Evolutionary conservation across 2,888 invertebrate species (phyloP), one percentile per base, ranked within the genome.

Genomic region (Parelbella ahira): DNA sequence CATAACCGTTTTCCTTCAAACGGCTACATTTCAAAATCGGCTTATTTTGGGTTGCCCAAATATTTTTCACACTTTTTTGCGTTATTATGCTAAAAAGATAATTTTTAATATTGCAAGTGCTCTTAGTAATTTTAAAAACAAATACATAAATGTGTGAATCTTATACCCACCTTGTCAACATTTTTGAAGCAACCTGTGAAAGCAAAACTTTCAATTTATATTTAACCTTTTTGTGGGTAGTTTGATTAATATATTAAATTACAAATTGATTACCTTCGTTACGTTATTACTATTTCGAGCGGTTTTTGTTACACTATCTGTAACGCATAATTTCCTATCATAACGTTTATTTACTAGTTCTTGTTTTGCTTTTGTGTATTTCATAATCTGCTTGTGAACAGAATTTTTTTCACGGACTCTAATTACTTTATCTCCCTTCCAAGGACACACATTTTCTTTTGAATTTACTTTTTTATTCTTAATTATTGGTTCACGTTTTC

Each of bases 141-240:
- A n/a, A n/a, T n/a, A n/a, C n/a, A n/a, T n/a, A n/a, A 21, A 9
- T 30, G 6, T 2, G 6, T 12, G 15, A 42, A 23, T 44, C 58
- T 49, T 63, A n/a, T n/a, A n/a, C n/a, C n/a, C n/a, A 75, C 80
- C 71, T 68, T 28, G 60, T 41, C 9, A 48, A 42, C 28, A 63
- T 50, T 49, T 72, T 79, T 1, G 71, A 63, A 7, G 63, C 44
- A 21, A 63, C 67, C 81, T 81, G 59, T 15, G 75, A 77, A 28
- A 30, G n/a, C n/a, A n/a, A n/a, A n/a, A n/a, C n/a, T n/a, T n/a
- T n/a, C n/a, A n/a, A n/a, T n/a, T n/a, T n/a, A n/a, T n/a, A n/a
- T n/a, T n/a, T n/a, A n/a, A n/a, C n/a, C n/a, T n/a, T n/a, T n/a
- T n/a, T n/a, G n/a, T n/a, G n/a, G n/a, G n/a, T n/a, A n/a, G n/a